These are phyloP conservation scores for Pelecanus crispus DNA, from an alignment of 2,113 vertebrate genomes.

Conservation along the genomic window DNA sequence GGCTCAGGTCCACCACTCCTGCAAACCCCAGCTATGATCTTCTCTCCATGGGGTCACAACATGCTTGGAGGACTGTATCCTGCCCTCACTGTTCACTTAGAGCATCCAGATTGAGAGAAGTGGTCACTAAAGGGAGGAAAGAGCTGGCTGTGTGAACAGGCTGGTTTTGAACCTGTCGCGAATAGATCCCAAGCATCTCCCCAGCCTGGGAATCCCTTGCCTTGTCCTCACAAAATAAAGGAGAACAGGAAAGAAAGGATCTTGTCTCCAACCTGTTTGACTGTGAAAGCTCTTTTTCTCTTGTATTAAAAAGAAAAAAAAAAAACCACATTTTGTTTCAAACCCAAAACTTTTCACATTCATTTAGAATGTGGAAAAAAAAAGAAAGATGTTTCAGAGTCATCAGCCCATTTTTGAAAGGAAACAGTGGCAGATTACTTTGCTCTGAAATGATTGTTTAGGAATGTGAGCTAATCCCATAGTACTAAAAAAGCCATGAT, in stretches of 20 bases:
- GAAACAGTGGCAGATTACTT: background rate
- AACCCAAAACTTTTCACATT: background rate
- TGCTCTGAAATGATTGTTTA: background rate
- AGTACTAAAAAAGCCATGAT: background rate
- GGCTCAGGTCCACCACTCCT: fast-evolving
- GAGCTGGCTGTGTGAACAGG: background rate
- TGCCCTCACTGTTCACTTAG: too few species aligned
- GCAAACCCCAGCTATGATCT: background rate
- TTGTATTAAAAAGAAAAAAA: background rate
- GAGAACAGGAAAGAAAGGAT: background rate
- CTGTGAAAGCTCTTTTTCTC: background rate
- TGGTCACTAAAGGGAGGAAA: background rate
- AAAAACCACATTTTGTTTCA: background rate
- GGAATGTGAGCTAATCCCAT: background rate
- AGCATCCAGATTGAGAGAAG: background rate
- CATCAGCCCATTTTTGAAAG: background rate
- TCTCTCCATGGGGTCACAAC: background rate
- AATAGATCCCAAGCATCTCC: background rate
- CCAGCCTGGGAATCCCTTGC: background rate
- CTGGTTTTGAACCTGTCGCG: background rate
- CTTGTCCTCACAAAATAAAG: background rate
- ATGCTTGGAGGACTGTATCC: background rate
- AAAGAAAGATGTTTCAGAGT: background rate
- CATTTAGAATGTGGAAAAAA: background rate
- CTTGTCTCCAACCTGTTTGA: background rate